phyloP scores from a whole-genome alignment of 2,888 invertebrate species.

The Mylabris sibirica region DNA sequence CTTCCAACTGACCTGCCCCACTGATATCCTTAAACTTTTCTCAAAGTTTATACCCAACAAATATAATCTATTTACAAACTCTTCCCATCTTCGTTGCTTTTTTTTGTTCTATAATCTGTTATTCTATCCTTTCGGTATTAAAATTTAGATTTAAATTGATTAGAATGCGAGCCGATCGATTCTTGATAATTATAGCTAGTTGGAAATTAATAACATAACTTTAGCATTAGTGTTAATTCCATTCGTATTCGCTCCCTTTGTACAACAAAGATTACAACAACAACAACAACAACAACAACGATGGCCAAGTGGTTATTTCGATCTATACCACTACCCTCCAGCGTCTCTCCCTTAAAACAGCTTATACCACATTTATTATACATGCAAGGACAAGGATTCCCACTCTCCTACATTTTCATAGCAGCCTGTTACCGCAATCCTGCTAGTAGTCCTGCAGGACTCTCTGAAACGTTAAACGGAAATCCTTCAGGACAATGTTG shows the following conservation, averaged over 20 bases:
- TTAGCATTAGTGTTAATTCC: constrained; percentile 51
- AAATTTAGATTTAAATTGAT: not conserved
- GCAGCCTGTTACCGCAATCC: constrained; percentile 49
- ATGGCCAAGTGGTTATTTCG: constrained; percentile 38
- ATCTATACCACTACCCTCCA: constrained; percentile 27
- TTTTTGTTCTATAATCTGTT: constrained; percentile 24
- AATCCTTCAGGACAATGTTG: constrained; percentile 35
- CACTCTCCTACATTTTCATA: constrained; percentile 44
- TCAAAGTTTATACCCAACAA: constrained; percentile 43
- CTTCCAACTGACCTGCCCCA: constrained; percentile 53
- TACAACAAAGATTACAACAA: not conserved
- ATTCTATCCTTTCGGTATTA: not conserved
- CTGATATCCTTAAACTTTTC: constrained; percentile 47
- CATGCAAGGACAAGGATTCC: constrained; percentile 46
- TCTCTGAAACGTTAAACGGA: constrained; percentile 38
- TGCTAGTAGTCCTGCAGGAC: constrained; percentile 50
- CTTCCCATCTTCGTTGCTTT: constrained; percentile 43
- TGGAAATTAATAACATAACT: constrained; percentile 54
- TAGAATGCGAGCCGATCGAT: not conserved
- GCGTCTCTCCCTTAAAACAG: constrained; percentile 21
- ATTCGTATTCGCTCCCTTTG: constrained; percentile 27
- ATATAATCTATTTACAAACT: constrained; percentile 48
- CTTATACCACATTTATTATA: constrained; percentile 51
- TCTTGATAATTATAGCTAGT: constrained; percentile 42
- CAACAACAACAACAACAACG: no score